Base-by-base conservation (phyloP, 2,113 vertebrate species). In the Etia nguti region DNA sequence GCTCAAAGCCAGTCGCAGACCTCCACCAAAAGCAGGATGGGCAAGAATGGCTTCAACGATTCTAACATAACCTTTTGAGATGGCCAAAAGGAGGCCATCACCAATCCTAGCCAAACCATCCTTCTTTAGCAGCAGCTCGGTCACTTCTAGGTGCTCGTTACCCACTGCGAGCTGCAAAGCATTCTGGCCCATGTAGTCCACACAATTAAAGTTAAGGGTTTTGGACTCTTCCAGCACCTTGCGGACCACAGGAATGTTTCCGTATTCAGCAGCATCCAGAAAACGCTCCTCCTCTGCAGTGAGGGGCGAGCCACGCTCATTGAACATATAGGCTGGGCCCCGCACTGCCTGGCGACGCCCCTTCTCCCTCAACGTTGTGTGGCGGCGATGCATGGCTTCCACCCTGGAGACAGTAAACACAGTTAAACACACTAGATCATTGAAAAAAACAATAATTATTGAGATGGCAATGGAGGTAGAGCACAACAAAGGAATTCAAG, bases 181-280 rank as follows among this genome's bases (percentile, higher is more conserved):
- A 0, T 99, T 99, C 91, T 99, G 98, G 62, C 98, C 98, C 98
- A 99, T 99, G 91, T 99, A 99, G 95, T 99, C 98, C 2, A 99
- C 98, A 0, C 98, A 98, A 73, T 99, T 99, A 80, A 98, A 98
- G 94, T 99, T 99, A 73, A 99, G 97, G 1, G 98, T 99, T 95
- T 98, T 98, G 93, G 98, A 99, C 79, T 99, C 98, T 79, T 99
- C 98, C 92, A 99, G 94, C 98, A 99, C 99, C 93, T 99, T 99
- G 41, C 98, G 97, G 34, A 99, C 98, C 3, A 99, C 98, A 0
- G 98, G 98, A 52, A 99, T 99, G 95, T 99, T 99, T 87, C 98
- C 98, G 81, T 99, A 99, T 68, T 99, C 98, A 0, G 98, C 98
- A 0, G 98, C 97, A 46, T 99, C 98, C 3, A 99, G 92, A 70